Evolutionary conservation across 2,113 vertebrate genomes (phyloP), one percentile per base, ranked within the genome.

Genomic region (Accipiter virgatus): DNA sequence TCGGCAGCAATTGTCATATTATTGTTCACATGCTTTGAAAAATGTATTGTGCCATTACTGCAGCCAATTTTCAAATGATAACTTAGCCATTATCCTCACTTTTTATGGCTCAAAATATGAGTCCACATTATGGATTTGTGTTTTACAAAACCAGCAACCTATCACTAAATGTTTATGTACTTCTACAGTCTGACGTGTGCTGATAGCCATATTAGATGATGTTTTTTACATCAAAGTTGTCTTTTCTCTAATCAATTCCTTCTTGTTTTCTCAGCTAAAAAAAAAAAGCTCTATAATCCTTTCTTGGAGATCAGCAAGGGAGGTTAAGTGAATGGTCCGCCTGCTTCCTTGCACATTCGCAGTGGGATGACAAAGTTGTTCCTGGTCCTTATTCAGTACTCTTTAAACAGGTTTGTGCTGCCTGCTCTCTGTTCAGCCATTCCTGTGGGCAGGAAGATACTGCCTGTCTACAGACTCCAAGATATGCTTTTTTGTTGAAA

Each of bases 41-140:
- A 97, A 94, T 63, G 61, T 81, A 61, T 72, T 72, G 86, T 82
- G 74, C 45, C 3, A 67, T 90, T 77, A 62, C 78, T 93, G 53
- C 66, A 80, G 91, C 81, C 89, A 86, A 80, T 93, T 96, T 94
- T 95, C 53, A 96, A 86, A 94, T 93, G 71, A 70, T 85, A 91
- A 95, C 71, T 87, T 95, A 58, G 75, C 63, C 59, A 71, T 92
- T 96, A 86, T 94, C 79, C 66, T 95, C 63, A 90, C 67, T 95
- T 97, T 88, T 92, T 73, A 83, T 84, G 63, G 50, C 78, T 73
- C 81, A 86, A 74, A 95, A 93, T 88, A 72, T 10, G 89, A 94
- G 45, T 77, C 50, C 23, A 16, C 36, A 29, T 82, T 74, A 95
- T 74, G 84, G 66, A 94, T 90, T 91, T 95, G 84, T 87, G 72